Evolutionary conservation across 2,797 vertebrate species (phyloP).

Genomic region (Chromobotia macracanthus): DNA sequence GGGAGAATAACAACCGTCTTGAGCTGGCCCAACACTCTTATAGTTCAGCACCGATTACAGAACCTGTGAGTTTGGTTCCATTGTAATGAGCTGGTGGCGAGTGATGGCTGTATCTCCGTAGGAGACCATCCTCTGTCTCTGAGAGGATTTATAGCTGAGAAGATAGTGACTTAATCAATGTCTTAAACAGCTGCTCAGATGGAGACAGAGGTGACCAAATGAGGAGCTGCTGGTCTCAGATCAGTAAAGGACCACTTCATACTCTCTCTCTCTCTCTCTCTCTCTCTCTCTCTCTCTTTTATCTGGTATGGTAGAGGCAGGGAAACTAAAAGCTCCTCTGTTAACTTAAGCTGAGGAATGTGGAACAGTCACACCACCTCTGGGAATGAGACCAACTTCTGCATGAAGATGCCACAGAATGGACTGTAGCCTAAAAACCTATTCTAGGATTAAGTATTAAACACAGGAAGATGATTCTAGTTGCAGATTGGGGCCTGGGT

Average conservation of each 20-base stretch:
- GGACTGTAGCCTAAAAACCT: neutral
- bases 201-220: neutral
- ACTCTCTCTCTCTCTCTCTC: slow-evolving; percentile 32
- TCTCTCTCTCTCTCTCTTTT: slow-evolving; percentile 24
- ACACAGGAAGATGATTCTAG: slow-evolving; percentile 6
- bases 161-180: slow-evolving; percentile 38
- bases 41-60: neutral
- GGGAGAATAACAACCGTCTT: neutral
- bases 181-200: slow-evolving; percentile 13
- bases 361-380: slow-evolving; percentile 46
- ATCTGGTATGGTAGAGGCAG: slow-evolving; percentile 21
- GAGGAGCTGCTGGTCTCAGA: slow-evolving; percentile 2
- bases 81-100: slow-evolving; percentile 40
- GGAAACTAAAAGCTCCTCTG: slow-evolving; percentile 14
- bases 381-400: slow-evolving; percentile 40
- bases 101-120: neutral
- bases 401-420: slow-evolving; percentile 4
- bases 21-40: neutral
- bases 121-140: neutral
- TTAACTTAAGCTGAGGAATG: slow-evolving; percentile 49
- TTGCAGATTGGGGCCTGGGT: too few species aligned
- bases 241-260: slow-evolving; percentile 16
- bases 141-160: slow-evolving; percentile 24
- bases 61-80: neutral
- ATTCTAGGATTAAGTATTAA: neutral